Evolutionary conservation across 1,140 invertebrate genomes (phyloP), one percentile per base, ranked within the genome.

Genomic region (Meloidogyne exigua): DNA sequence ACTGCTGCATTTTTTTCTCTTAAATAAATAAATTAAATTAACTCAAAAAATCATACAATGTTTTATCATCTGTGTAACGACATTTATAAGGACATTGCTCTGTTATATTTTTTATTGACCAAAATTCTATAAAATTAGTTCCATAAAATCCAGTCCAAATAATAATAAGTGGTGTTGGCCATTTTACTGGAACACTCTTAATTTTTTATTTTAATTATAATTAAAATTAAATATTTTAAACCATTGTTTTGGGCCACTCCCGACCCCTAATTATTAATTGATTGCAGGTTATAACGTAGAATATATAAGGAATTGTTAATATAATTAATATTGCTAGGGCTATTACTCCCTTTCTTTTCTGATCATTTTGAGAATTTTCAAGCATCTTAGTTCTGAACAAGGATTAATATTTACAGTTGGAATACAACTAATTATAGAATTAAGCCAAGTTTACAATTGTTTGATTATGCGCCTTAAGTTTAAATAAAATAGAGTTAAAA

Each of bases 1-100:
- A 66, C 63, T 18, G 70, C 3, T 23, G 70, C 70, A 66, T 72
- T 66, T 7, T n/a, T 32, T n/a, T 32, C 66, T 42, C 66, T 68
- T 18, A 23, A 68, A n/a, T n/a, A n/a, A 57, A 21, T n/a, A 9
- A 25, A 18, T 57, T 57, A 3, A n/a, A 18, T 7, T 9, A 15
- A 7, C 4, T 9, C 18, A n/a, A n/a, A n/a, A 57, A n/a, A 57
- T n/a, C 49, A n/a, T 9, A 57, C 49, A 57, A 21, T n/a, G 18
- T 1, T 57, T n/a, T 57, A 57, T 57, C 49, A n/a, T 57, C 49
- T n/a, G 49, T 9, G 21, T 57, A 57, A n/a, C n/a, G 49, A 57
- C 49, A 57, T 57, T 57, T 57, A 21, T 57, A 57, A 57, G 49
- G 49, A 5, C 49, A 57, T 57, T 57, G 49, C 7, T 57, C 49